phyloP scores from a whole-genome alignment of 2,797 vertebrate genomes.

The Trachurus trachurus region DNA sequence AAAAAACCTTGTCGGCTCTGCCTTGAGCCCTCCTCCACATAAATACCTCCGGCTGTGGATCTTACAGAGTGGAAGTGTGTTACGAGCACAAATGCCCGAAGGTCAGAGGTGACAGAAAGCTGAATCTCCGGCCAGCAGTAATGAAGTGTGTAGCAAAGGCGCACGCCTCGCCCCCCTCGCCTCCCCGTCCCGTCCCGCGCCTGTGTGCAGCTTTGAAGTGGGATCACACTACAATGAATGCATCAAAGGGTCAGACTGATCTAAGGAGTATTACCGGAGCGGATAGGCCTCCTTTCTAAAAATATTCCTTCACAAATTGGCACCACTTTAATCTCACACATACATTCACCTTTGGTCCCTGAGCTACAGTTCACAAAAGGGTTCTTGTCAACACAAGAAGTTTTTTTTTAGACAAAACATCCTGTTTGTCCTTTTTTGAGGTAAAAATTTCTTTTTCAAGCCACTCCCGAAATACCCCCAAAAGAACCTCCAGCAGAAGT shows the following conservation, averaged over 20 bases:
- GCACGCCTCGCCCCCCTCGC: not conserved
- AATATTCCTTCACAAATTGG: slow-evolving; percentile 81
- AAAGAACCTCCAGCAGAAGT: not conserved
- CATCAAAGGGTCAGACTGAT: slow-evolving; percentile 83
- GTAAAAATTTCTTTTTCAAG: not conserved
- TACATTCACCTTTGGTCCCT: slow-evolving; percentile 28
- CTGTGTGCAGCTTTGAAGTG: slow-evolving; percentile 80
- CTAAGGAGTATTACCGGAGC: slow-evolving; percentile 73
- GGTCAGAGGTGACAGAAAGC: slow-evolving; percentile 69
- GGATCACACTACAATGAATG: slow-evolving; percentile 78
- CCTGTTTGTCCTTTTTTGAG: not conserved
- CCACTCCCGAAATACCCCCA: not conserved
- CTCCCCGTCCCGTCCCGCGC: slow-evolving; percentile 22
- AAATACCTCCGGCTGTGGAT: slow-evolving; percentile 35
- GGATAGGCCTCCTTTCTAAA: slow-evolving; percentile 73
- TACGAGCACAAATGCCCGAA: slow-evolving; percentile 50
- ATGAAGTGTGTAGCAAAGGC: slow-evolving; percentile 52
- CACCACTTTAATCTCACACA: slow-evolving; percentile 74
- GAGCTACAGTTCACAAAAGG: slow-evolving; percentile 18
- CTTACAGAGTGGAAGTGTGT: slow-evolving; percentile 49
- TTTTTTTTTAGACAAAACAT: not conserved
- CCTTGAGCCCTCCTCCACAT: not conserved
- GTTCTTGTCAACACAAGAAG: not conserved
- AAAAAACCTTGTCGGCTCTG: not conserved
- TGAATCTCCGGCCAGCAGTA: slow-evolving; percentile 41